Base-by-base conservation (phyloP, 2,113 vertebrate species). In the Chroicocephalus ridibundus region DNA sequence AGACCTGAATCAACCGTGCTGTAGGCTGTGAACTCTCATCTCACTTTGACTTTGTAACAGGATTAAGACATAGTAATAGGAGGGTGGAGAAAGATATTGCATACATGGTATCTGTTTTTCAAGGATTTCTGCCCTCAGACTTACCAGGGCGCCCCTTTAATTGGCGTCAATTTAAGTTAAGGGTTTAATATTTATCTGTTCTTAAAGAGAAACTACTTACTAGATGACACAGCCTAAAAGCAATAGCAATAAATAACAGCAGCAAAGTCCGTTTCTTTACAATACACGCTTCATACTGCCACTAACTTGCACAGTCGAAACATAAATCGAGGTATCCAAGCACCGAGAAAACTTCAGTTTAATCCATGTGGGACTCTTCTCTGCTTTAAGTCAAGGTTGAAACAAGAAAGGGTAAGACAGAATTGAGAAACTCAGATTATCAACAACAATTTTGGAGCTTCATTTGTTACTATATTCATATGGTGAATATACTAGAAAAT, bases 181-280 rank as follows among this genome's bases (percentile, higher is more conserved):
- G 18, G 11, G n/a, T 90, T 90, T 93, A 86, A 68, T 91, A 85
- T 74, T 95, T 92, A 64, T 90, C 89, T 91, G 36, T 85, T 72
- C 58, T 90, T 85, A 34, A 93, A 87, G 74, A 72, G 52, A 83
- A 89, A 47, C 68, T 69, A 14, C 66, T 62, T 79, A 38, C 6
- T 62, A 85, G 38, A 68, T 88, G 84, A 74, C 46, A 75, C 19
- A 91, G 42, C 11, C 71, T 83, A 47, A 93, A 79, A 88, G 36
- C 55, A 49, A 29, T 27, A 81, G 61, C 71, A 78, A 77, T 72
- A 93, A 87, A 38, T 44, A 94, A 74, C 11, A 90, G 78, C 68
- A 79, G 71, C n/a, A 87, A 91, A 66, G 25, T 49, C 57, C 10
- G 2, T 68, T 66, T 88, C 66, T 82, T 79, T 18, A 62, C n/a